These are phyloP conservation scores for Gnathonemus echidnorhynchus DNA, from an alignment of 2,113 vertebrate species.

Conservation along the genomic window DNA sequence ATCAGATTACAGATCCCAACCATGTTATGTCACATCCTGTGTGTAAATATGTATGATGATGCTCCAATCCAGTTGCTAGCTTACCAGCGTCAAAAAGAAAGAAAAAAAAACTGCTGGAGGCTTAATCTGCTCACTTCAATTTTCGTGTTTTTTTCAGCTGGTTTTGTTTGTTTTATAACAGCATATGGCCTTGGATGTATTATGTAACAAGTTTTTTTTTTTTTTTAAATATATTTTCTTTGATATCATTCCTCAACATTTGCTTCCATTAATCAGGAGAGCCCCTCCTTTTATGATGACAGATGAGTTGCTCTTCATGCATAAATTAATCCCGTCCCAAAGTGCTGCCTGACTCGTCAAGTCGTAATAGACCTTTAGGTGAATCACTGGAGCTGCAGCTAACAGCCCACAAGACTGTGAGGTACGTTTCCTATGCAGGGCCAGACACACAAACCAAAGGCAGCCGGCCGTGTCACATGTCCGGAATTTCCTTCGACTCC, in stretches of 20 bases:
- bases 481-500: not conserved
- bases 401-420: not conserved
- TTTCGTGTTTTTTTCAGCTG: slow-evolving; percentile 7
- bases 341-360: not conserved
- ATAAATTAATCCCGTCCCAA: not conserved
- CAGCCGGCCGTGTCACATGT: not conserved
- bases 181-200: not conserved
- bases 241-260: slow-evolving; percentile 1
- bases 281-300: not conserved
- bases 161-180: slow-evolving; percentile 10
- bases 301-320: not conserved
- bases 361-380: not conserved
- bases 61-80: not conserved
- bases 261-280: not conserved
- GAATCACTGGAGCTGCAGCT: not conserved
- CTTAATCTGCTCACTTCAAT: slow-evolving; percentile 12
- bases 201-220: not conserved
- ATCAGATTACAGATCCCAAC: not conserved
- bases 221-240: not conserved
- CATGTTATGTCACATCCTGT: not conserved
- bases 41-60: not conserved
- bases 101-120: not conserved
- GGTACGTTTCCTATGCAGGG: not conserved
- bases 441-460: not conserved
- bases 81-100: not conserved